phyloP scores from a whole-genome alignment of 53 echinoderm and acorn worm genomes.

The Echinometra lucunter region DNA sequence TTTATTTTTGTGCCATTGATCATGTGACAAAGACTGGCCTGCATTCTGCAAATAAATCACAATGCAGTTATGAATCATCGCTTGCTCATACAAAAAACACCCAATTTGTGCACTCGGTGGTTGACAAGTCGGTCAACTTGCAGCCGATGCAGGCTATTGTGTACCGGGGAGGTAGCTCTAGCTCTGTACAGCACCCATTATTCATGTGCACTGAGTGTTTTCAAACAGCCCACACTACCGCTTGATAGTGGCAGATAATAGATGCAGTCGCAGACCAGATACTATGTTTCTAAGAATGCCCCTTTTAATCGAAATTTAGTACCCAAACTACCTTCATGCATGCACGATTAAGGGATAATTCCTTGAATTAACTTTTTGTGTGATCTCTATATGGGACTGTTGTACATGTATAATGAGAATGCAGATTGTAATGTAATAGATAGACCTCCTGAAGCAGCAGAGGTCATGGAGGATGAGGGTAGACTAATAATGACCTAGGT shows the following conservation, averaged over 20 bases:
- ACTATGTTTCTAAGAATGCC: background rate
- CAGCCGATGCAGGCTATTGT: conserved; percentile 18
- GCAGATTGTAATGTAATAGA: too few species aligned
- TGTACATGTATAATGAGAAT: too few species aligned
- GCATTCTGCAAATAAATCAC: conserved; percentile 41
- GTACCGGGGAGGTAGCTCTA: background rate
- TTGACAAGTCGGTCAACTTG: conserved; percentile 16
- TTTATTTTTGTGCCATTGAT: background rate
- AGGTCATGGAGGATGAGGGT: background rate
- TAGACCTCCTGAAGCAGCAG: too few species aligned
- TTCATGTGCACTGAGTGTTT: conserved; percentile 21
- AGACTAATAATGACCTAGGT: conserved; percentile 7
- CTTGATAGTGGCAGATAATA: background rate
- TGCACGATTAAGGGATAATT: background rate
- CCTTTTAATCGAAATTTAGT: background rate
- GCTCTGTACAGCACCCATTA: background rate
- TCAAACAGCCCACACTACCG: background rate
- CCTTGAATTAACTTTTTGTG: background rate
- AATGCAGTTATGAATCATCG: conserved; percentile 46
- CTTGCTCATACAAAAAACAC: conserved; percentile 10
- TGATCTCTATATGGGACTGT: too few species aligned
- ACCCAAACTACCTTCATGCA: background rate
- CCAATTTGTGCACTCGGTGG: conserved; percentile 41
- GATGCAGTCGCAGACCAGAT: background rate
- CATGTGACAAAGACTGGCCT: conserved; percentile 10